Conservation (phyloP, 2,113 vertebrate species). For the Melanerpes aurifrons region DNA sequence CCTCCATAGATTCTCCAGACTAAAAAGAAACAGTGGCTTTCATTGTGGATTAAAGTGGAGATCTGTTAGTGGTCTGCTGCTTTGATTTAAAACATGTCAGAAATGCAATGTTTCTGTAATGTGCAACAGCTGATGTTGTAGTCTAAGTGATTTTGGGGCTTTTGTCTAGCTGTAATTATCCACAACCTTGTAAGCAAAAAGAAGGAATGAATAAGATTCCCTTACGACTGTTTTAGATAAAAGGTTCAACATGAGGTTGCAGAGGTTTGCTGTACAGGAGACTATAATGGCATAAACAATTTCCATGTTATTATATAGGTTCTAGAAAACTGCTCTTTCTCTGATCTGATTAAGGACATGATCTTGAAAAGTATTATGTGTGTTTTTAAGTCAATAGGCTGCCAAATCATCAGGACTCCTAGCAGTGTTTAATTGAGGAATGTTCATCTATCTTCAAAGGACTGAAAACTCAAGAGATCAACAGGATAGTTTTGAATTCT, state of each 20-base stretch:
- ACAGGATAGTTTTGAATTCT: neutral
- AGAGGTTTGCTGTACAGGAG: neutral
- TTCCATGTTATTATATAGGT: neutral
- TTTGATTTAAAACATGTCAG: neutral
- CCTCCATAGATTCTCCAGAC: neutral
- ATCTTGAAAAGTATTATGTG: neutral
- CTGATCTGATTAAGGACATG: neutral
- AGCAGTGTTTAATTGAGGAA: neutral
- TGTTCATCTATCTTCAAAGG: neutral
- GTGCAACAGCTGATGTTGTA: neutral
- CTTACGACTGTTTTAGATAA: neutral
- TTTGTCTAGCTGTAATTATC: neutral
- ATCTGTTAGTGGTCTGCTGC: neutral
- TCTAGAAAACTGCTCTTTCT: neutral
- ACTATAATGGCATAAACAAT: neutral
- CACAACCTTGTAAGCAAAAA: constrained; percentile 5
- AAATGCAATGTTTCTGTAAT: neutral
- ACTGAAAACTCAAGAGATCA: neutral
- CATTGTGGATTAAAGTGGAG: neutral
- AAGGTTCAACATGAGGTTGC: neutral
- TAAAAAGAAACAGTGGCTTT: neutral
- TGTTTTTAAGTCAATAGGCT: constrained; percentile 10
- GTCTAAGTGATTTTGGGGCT: neutral
- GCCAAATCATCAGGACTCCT: neutral
- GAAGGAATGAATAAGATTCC: neutral